These are phyloP conservation scores for Amazona guildingii DNA, from an alignment of 2,113 vertebrate genomes.

Conservation along the genomic window DNA sequence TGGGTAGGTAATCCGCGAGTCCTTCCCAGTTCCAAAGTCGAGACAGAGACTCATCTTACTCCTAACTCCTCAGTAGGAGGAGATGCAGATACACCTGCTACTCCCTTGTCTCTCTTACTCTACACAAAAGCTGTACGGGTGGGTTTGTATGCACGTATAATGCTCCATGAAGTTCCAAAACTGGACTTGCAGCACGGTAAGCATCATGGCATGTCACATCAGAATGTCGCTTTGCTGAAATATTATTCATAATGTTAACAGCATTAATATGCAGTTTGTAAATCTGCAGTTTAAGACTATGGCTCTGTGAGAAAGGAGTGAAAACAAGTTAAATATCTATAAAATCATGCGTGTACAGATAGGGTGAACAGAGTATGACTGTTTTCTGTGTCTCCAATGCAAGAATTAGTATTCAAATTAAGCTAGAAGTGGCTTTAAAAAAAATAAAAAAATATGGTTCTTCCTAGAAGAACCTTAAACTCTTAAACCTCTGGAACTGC, in stretches of 20 bases:
- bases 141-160: not conserved
- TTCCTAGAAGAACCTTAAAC: not conserved
- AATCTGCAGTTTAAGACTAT: not conserved
- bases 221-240: not conserved
- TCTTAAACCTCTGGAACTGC: not conserved
- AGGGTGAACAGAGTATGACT: not conserved
- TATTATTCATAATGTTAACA: not conserved
- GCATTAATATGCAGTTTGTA: not conserved
- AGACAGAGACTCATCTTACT: not conserved
- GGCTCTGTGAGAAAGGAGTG: rapidly evolving
- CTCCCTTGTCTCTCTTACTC: not conserved
- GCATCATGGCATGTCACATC: not conserved
- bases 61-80: not conserved
- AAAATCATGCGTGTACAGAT: rapidly evolving
- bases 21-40: not conserved
- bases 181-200: not conserved
- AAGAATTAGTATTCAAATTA: not conserved
- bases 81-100: not conserved
- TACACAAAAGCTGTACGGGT: rapidly evolving
- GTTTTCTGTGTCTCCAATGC: not conserved
- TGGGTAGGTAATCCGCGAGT: not conserved
- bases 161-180: not conserved
- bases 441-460: not conserved
- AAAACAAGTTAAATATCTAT: not conserved
- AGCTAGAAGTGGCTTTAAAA: not conserved